phyloP scores from a whole-genome alignment of 2,797 vertebrate species.

The Falco rusticolus region DNA sequence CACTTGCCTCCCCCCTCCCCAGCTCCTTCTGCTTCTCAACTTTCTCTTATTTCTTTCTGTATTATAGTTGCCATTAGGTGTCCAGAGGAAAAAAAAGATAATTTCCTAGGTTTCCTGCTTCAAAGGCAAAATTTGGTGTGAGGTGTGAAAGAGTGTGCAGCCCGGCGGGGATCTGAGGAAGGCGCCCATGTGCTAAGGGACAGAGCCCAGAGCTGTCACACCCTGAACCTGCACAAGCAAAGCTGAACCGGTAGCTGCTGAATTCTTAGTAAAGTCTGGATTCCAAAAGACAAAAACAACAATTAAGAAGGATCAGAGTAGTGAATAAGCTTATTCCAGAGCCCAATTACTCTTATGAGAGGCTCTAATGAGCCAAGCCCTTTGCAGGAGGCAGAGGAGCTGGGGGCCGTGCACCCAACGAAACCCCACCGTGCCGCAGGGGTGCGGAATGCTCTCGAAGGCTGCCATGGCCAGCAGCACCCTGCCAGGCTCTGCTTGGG shows the following conservation, averaged over 20 bases:
- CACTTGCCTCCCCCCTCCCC: not conserved
- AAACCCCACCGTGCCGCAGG: accelerated
- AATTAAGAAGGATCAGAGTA: not conserved
- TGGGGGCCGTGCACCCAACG: not conserved
- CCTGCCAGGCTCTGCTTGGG: not conserved
- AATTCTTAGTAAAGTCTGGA: not conserved
- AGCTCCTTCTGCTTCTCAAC: slow-evolving; percentile 11
- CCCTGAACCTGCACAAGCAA: not conserved
- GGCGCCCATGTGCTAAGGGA: not conserved
- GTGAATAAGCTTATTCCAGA: not conserved
- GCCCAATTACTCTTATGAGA: not conserved
- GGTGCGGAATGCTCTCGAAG: not conserved
- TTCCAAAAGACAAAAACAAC: not conserved
- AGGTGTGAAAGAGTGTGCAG: not conserved
- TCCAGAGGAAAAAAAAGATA: not conserved
- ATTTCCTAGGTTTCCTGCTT: not conserved
- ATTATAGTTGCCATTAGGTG: not conserved
- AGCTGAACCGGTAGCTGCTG: accelerated
- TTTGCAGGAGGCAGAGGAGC: not conserved
- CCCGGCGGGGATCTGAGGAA: not conserved
- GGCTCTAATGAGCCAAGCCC: not conserved
- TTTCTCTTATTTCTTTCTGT: not conserved
- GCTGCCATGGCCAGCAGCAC: not conserved
- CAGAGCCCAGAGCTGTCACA: not conserved
- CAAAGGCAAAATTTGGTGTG: not conserved